A percentile compares a stretch with the other conserved stretches of the same genome.
Evolutionary conservation across 2,113 vertebrate genomes (phyloP).

Genomic region (Cheirogaleus medius): DNA sequence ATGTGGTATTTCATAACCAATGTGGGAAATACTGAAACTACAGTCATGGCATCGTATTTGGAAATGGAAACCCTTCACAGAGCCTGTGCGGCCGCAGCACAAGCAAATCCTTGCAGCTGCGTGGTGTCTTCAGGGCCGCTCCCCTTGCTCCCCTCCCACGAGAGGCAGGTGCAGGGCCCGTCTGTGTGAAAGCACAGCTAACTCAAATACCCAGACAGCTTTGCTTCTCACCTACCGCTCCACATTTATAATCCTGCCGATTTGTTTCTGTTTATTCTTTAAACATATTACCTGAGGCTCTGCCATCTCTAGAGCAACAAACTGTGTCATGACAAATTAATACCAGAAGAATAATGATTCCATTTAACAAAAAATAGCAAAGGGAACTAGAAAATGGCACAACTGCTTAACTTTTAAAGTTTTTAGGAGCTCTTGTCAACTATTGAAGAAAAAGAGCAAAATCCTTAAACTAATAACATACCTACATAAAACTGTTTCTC

Average conservation of each 20-base stretch:
- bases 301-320: not conserved
- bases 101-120: not conserved
- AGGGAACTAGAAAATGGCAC: not conserved
- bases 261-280: not conserved
- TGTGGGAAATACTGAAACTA: not conserved
- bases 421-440: not conserved
- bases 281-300: not conserved
- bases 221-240: not conserved
- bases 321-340: not conserved
- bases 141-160: not conserved
- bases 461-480: not conserved
- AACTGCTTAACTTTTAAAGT: not conserved
- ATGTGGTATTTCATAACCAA: not conserved
- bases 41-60: not conserved
- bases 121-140: not conserved
- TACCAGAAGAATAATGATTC: not conserved
- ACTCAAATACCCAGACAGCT: too few species aligned
- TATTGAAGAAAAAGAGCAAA: not conserved
- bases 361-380: too few species aligned
- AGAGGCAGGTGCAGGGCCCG: not conserved
- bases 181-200: fast-evolving
- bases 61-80: not conserved
- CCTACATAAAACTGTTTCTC: not conserved
- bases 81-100: not conserved
- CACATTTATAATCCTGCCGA: too few species aligned